Base-by-base conservation (phyloP, 2,888 invertebrate genomes). In the Drosophila fulvimacula region DNA sequence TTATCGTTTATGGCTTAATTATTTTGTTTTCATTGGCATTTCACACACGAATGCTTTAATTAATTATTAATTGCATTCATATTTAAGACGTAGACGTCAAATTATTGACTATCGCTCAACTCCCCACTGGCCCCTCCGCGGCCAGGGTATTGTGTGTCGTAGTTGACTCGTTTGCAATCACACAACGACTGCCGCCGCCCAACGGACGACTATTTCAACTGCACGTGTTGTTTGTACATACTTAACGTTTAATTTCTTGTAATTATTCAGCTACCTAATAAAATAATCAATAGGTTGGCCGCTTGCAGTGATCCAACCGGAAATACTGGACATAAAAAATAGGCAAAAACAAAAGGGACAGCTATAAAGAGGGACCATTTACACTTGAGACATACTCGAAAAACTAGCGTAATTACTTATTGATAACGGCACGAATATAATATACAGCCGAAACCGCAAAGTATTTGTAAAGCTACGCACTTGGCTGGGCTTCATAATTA, bases 241-340 rank as follows among this genome's bases (percentile, higher is more conserved):
- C 17, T 51, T 39, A 51, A 10, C 32, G 73, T 61, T 80, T 86
- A 86, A 80, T 85, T 71, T 88, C 75, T 85, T 83, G 71, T 70
- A 83, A 83, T 83, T 83, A 88, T 88, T 85, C 72, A 77, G 65
- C 67, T 88, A 69, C 56, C 79, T 62, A 77, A 70, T 73, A 68
- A 82, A 73, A 80, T 82, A 84, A 86, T 88, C 78, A 78, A 78
- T 70, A 62, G 56, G 63, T 71, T 82, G 44, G 17, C 41, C 48
- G 52, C 49, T 69, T 61, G 48, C 27, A 63, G 39, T 71, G 65
- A 73, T 70, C 53, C 65, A 88, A 88, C 88, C 84, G 84, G 84
- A 84, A 84, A 84, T 88, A 73, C 72, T 76, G 68, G 68, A 58
- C 66, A 69, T 30, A 46, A 30, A 24, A 51, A 30, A 19, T 9